Conservation (phyloP, 2,888 invertebrate genomes). For the Silvanus unidentatus region DNA sequence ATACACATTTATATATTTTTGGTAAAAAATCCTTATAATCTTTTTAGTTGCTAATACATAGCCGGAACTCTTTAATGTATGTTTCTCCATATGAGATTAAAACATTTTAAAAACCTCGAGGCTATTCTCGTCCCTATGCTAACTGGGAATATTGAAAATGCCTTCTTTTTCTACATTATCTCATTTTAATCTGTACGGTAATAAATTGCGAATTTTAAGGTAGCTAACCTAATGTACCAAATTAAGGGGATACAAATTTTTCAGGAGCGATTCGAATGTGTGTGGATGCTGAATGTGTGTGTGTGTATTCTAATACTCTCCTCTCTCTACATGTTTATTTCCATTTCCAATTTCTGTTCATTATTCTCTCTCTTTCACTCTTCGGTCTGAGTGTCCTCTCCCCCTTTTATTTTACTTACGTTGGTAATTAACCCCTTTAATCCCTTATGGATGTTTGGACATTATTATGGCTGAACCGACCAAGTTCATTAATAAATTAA, state of each 20-base stretch:
- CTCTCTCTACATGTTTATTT: slow-evolving; percentile 1
- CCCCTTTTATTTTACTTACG: slow-evolving; percentile 39
- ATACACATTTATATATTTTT: slow-evolving; percentile 29
- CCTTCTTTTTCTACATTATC: slow-evolving; percentile 39
- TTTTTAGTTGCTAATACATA: slow-evolving; percentile 42
- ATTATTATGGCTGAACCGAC: slow-evolving; percentile 33
- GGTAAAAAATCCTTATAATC: slow-evolving; percentile 39
- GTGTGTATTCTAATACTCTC: neutral
- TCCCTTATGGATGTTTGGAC: slow-evolving; percentile 37
- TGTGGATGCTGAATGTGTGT: slow-evolving; percentile 4
- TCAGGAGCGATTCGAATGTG: slow-evolving; percentile 10
- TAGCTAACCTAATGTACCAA: slow-evolving; percentile 38
- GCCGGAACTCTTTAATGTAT: slow-evolving; percentile 35
- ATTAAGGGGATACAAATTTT: slow-evolving; percentile 41
- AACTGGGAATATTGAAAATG: slow-evolving; percentile 29
- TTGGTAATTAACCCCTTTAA: slow-evolving; percentile 37
- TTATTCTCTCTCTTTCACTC: slow-evolving; percentile 4
- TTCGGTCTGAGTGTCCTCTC: slow-evolving; percentile 11
- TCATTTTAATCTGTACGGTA: slow-evolving; percentile 34
- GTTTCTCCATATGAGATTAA: slow-evolving; percentile 41
- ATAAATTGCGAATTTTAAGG: slow-evolving; percentile 45
- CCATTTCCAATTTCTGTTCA: slow-evolving; percentile 5
- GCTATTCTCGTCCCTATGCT: slow-evolving; percentile 33
- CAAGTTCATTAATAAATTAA: slow-evolving; percentile 34
- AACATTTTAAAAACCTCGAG: slow-evolving; percentile 37